Conservation (phyloP, 2,888 invertebrate species). For the Drosophila stalkeri region DNA sequence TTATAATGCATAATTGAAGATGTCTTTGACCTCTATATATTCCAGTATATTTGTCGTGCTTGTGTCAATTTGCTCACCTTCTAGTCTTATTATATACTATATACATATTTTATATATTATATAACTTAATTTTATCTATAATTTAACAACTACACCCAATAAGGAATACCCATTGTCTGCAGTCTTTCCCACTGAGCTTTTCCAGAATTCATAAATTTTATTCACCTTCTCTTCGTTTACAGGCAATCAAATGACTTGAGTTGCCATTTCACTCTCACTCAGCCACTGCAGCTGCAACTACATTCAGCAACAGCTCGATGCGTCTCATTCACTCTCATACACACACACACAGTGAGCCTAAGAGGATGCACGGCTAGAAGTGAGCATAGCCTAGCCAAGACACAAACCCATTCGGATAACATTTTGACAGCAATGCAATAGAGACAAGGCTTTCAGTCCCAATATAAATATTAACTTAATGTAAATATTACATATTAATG, state of each 20-base stretch:
- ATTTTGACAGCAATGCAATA: background rate
- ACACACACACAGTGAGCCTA: background rate
- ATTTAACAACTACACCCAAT: background rate
- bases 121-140: background rate
- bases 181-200: background rate
- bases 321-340: background rate
- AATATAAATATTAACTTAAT: too few relatives aligned
- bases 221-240: background rate
- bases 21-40: background rate
- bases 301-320: background rate
- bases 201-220: background rate
- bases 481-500: too few relatives aligned
- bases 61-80: background rate
- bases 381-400: background rate
- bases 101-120: too few relatives aligned
- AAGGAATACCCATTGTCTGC: background rate
- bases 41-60: background rate
- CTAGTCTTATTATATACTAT: too few relatives aligned
- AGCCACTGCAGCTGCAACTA: too few relatives aligned
- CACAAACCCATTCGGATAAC: background rate
- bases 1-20: background rate
- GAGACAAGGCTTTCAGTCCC: background rate
- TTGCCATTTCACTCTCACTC: too few relatives aligned
- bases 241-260: too few relatives aligned
- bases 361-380: background rate